Percentiles rank a stretch among this genome's conserved stretches.
phyloP scores from a whole-genome alignment of 1,140 invertebrate genomes.

The Ceratosolen fusciceps region DNA sequence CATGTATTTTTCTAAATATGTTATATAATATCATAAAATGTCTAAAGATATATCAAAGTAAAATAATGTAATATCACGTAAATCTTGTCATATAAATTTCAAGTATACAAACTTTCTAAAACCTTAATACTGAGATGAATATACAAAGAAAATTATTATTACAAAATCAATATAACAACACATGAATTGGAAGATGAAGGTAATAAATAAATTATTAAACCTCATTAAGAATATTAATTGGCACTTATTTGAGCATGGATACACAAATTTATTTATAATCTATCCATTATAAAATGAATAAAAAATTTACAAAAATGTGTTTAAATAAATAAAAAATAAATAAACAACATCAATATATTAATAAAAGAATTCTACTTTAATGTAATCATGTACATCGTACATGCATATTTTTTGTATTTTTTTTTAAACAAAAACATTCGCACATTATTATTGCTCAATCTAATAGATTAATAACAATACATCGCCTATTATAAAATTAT shows the following conservation, averaged over 20 bases:
- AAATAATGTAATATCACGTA: too few species aligned
- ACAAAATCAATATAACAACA: too few species aligned
- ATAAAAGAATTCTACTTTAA: slow-evolving; percentile 47
- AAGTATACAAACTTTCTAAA: too few species aligned
- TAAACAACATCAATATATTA: slow-evolving; percentile 18
- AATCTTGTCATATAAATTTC: too few species aligned
- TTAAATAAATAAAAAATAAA: slow-evolving; percentile 28
- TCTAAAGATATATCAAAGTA: too few species aligned
- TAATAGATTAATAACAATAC: slow-evolving; percentile 36
- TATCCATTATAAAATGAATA: neutral
- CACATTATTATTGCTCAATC: slow-evolving; percentile 14
- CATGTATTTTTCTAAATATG: too few species aligned
- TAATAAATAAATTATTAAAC: neutral
- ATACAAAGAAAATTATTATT: too few species aligned
- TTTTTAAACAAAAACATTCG: slow-evolving; percentile 27
- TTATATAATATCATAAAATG: too few species aligned
- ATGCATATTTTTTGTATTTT: slow-evolving; percentile 43
- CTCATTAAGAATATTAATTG: neutral
- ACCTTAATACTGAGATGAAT: too few species aligned
- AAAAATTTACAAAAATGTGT: neutral
- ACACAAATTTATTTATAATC: neutral
- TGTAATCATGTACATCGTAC: slow-evolving; percentile 57
- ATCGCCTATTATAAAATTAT: slow-evolving; percentile 21
- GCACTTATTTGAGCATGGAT: neutral
- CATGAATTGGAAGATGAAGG: neutral